Evolutionary conservation across 2,797 vertebrate species (phyloP).

Genomic region (Cyclopterus lumpus): DNA sequence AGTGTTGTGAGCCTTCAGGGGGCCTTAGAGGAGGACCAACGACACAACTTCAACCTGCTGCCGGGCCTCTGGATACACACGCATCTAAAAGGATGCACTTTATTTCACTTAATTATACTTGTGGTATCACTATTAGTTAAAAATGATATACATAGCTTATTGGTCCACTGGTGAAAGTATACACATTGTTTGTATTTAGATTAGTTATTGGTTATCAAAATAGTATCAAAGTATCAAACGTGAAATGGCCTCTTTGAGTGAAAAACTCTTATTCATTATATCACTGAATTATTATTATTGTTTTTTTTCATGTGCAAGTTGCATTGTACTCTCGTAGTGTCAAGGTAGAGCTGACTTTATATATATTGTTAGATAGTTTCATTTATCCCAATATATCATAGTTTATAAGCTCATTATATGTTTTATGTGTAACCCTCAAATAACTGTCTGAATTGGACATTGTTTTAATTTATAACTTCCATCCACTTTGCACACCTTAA

Average conservation of each 20-base stretch:
- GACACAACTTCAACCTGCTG: neutral
- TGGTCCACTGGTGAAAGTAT: neutral
- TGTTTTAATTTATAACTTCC: neutral
- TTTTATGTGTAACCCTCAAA: neutral
- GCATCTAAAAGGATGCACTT: neutral
- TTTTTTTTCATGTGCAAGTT: neutral
- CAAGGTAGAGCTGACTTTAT: neutral
- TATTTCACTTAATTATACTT: neutral
- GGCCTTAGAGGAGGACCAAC: neutral
- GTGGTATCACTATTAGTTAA: neutral
- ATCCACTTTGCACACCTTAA: neutral
- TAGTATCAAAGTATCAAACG: neutral
- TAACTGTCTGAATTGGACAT: neutral
- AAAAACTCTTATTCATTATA: neutral
- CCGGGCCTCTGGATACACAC: conserved; percentile 1
- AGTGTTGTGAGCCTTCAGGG: conserved; percentile 20
- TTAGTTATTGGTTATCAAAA: neutral
- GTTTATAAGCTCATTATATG: neutral
- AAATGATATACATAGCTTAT: neutral
- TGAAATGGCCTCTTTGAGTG: neutral
- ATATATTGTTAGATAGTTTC: neutral
- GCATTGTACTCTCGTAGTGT: neutral
- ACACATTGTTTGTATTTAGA: no score
- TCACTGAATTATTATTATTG: neutral
- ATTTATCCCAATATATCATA: neutral